Base-by-base conservation (phyloP, 2,888 invertebrate genomes). In the Drosophila paracracens region DNA sequence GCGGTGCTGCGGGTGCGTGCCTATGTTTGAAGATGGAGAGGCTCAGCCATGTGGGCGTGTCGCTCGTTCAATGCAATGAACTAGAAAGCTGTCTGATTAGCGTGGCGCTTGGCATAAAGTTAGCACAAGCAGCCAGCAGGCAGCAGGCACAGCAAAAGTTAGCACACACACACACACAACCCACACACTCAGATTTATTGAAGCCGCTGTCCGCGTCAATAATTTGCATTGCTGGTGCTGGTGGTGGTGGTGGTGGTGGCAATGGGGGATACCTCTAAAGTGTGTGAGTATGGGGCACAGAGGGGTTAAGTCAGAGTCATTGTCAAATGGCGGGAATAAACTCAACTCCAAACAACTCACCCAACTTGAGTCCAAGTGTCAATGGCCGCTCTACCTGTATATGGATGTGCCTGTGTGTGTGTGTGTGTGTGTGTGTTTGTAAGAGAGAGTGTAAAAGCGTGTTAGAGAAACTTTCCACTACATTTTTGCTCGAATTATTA, bases 81-180 rank as follows among this genome's bases (percentile, higher is more conserved):
- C 85, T 86, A 89, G 85, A 86, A 86, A 88, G 89, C 89, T 86
- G 85, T 86, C 85, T 86, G 85, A 86, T 86, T 86, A 86, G 85
- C 85, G 87, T 81, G 70, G 79, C 71, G 84, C 84, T 77, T 70
- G 81, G 74, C 81, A 81, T 77, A 81, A 80, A 80, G 81, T 80
- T 80, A 65, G 74, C 76, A 58, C 61, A 31, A 58, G 25, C 46
- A 46, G 16, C 25, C 25, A 43, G 43, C 43, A 43, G 53, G 58
- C 68, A 69, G 51, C 61, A 69, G 76, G 74, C 76, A 79, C 36
- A 79, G 76, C 58, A 72, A 88, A 85, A 86, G 79, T 86, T 88
- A 73, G 75, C 68, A 57, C 72, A 61, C 70, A 60, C 63, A 74
- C 72, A 56, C 25, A 69, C 25, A 25, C 25, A 25, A 25, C 61